Evolutionary conservation across 2,113 vertebrate species (phyloP).

Genomic region (Pterocles gutturalis): DNA sequence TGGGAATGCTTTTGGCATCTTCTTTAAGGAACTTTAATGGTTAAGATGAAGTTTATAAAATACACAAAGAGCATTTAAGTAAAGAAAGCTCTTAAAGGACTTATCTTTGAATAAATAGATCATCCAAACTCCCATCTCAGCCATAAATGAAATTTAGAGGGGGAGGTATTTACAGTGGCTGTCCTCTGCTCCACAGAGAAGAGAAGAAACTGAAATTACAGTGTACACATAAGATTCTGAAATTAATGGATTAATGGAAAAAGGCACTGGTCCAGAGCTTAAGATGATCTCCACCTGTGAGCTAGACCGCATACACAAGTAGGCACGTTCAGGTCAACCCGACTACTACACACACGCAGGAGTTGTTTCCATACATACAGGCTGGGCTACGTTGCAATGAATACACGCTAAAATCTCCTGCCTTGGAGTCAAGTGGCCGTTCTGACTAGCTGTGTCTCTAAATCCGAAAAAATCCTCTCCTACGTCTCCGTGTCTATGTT

Average conservation of each 20-base stretch:
- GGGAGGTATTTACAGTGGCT: background rate
- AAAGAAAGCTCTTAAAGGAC: constrained; percentile 11
- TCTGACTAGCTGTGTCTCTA: background rate
- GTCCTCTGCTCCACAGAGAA: background rate
- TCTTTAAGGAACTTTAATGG: background rate
- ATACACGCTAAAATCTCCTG: background rate
- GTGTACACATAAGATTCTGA: background rate
- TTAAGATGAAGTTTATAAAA: constrained; percentile 51
- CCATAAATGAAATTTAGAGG: background rate
- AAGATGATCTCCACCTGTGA: background rate
- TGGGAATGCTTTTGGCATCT: constrained; percentile 9
- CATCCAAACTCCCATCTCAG: background rate
- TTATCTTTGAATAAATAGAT: background rate
- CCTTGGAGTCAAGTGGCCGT: background rate
- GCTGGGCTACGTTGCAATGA: background rate
- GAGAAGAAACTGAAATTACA: background rate
- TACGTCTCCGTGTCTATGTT: background rate
- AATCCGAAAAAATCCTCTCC: background rate
- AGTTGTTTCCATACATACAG: background rate
- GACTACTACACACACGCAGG: background rate
- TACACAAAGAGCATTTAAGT: constrained; percentile 1
- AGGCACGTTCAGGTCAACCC: background rate
- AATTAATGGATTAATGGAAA: background rate
- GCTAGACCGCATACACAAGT: background rate
- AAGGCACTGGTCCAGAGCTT: background rate